These are phyloP conservation scores for Odocoileus virginianus DNA, from an alignment of 2,113 vertebrate species.

Conservation along the genomic window DNA sequence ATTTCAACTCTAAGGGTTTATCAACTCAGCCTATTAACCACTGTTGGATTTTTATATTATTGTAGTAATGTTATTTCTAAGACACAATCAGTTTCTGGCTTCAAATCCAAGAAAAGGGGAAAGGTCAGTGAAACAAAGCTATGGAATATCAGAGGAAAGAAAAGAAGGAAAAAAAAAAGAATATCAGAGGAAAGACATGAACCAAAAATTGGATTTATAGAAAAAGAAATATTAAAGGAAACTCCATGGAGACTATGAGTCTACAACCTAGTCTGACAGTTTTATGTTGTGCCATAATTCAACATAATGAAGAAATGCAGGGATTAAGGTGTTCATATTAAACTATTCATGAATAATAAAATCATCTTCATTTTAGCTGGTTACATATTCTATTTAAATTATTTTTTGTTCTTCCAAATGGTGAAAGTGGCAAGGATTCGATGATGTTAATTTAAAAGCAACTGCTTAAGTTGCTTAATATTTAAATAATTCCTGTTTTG, in stretches of 20 bases:
- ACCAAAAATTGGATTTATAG: constrained; percentile 65
- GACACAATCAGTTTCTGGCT: neutral
- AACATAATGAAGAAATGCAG: constrained; percentile 66
- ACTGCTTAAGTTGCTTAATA: constrained; percentile 64
- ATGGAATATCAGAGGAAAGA: neutral
- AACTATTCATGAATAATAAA: constrained; percentile 76
- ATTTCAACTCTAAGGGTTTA: neutral
- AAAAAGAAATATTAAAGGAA: constrained; percentile 45
- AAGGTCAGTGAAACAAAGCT: neutral
- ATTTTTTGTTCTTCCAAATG: constrained; percentile 71
- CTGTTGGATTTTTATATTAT: neutral
- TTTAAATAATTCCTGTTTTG: constrained; percentile 57
- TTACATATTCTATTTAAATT: constrained; percentile 73
- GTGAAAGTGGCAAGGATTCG: constrained; percentile 61
- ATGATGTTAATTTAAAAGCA: constrained; percentile 65
- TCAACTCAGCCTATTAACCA: neutral
- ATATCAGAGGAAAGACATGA: constrained; percentile 10
- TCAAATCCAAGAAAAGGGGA: neutral
- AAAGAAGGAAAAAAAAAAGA: neutral
- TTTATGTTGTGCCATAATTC: constrained; percentile 73
- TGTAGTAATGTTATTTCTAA: constrained; percentile 11
- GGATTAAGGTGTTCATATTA: constrained; percentile 73
- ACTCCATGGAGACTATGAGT: constrained; percentile 60
- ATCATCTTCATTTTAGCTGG: constrained; percentile 72
- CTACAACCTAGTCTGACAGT: constrained; percentile 63